A percentile compares a stretch with the other conserved stretches of the same genome.
These are phyloP conservation scores for Salminus brasiliensis DNA, from an alignment of 2,113 vertebrate genomes.

Conservation along the genomic window DNA sequence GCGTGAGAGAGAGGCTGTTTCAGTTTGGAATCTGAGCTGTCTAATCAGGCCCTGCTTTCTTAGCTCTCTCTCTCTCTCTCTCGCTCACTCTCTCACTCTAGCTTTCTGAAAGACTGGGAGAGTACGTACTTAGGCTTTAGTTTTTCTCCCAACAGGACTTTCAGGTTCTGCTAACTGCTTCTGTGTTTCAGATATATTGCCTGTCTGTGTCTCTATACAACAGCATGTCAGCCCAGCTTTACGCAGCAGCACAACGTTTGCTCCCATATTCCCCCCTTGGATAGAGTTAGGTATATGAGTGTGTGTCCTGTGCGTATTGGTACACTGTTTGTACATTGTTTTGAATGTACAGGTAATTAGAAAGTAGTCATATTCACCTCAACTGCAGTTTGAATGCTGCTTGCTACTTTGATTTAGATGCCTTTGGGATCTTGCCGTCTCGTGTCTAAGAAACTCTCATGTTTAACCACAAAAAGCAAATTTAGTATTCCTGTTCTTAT, in stretches of 20 bases:
- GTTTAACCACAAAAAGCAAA: no score
- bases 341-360: no score
- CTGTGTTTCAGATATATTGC: background rate
- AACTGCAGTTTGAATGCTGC: no score
- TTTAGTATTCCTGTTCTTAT: background rate
- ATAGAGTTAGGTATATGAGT: no score
- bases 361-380: background rate
- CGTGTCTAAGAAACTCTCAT: no score
- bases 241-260: background rate
- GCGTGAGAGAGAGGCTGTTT: constrained; percentile 36
- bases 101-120: constrained; percentile 2
- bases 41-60: constrained; percentile 51
- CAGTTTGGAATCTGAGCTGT: constrained; percentile 59
- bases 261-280: no score
- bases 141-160: constrained; percentile 67
- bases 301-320: no score
- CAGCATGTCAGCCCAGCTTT: background rate
- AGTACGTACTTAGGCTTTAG: constrained; percentile 19
- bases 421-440: no score
- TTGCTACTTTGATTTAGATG: no score
- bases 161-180: constrained; percentile 61
- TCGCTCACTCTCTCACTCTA: background rate
- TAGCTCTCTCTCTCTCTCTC: constrained; percentile 1
- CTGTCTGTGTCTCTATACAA: constrained; percentile 10
- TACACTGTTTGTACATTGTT: no score